phyloP scores from a whole-genome alignment of 1,140 invertebrate species.

The Doryteuthis pealeii region DNA sequence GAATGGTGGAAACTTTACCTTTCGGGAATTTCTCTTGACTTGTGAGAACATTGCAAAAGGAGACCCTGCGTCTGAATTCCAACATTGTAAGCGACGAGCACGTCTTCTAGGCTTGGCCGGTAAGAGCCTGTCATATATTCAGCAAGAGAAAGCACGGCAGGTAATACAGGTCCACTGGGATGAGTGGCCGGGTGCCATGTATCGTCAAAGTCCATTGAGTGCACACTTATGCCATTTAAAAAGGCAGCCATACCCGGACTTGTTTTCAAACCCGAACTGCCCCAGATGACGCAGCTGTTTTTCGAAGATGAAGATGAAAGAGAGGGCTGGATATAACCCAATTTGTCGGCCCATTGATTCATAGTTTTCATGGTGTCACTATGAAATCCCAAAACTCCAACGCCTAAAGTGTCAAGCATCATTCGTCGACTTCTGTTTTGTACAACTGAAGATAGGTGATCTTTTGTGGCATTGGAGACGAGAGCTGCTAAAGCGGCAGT shows the following conservation, averaged over 20 bases:
- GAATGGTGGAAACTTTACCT: constrained; percentile 27
- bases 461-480: constrained; percentile 27
- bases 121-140: constrained; percentile 30
- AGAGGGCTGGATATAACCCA: neutral
- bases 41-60: constrained; percentile 36
- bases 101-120: constrained; percentile 29
- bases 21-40: constrained; percentile 38
- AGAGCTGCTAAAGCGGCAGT: constrained; percentile 30
- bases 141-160: constrained; percentile 40
- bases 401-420: constrained; percentile 45
- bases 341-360: constrained; percentile 15
- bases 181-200: constrained; percentile 50
- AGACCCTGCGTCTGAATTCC: constrained; percentile 47
- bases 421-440: constrained; percentile 41
- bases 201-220: constrained; percentile 52
- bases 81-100: constrained; percentile 47
- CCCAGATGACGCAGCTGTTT: constrained; percentile 33
- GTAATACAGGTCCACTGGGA: constrained; percentile 45
- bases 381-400: constrained; percentile 42
- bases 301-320: neutral
- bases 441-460: constrained; percentile 33
- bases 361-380: constrained; percentile 36
- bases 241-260: constrained; percentile 36
- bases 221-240: constrained; percentile 43
- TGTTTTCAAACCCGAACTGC: constrained; percentile 27